Evolutionary conservation across 2,113 vertebrate species (phyloP), one percentile per base, ranked within the genome.

Genomic region (Grantiella picta): DNA sequence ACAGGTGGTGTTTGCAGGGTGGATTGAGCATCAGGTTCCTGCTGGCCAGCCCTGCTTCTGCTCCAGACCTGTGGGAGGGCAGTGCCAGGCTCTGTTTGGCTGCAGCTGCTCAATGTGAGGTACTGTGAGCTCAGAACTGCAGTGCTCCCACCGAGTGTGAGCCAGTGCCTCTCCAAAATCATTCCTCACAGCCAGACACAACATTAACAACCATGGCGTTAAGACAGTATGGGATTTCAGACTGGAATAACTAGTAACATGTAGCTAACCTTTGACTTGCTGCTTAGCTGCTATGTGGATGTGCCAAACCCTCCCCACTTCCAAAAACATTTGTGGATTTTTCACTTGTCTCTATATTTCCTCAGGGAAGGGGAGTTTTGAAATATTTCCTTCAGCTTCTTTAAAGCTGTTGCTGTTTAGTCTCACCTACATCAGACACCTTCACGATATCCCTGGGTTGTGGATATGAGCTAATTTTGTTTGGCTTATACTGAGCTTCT

Each of bases 111-210:
- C 8, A 0, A 22, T 9, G 28, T 59, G 65, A 73, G 50, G 80
- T 40, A 29, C 65, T 40, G 12, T 0, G 2, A 21, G 60, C 60
- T 56, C 44, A 22, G 71, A 40, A 28, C 0, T 0, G 45, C 76
- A 45, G 35, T 0, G 0, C 40, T 86, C 35, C 14, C 40, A 28
- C 31, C 0, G 1, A 19, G 17, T 1, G 2, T 27, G 8, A 60
- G 45, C 38, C 45, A 31, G 47, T 23, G 59, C 56, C 77, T 47
- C 68, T 61, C 10, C 2, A 15, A 50, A 69, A 56, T 27, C 36
- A 7, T 71, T 83, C 42, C 57, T 80, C 3, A 2, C 31, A n/a
- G 82, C 66, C 52, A 60, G 53, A 12, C 63, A 44, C 19, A 6
- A 2, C 22, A 21, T 33, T 61, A 54, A 61, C 21, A 29, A 2